Percentiles rank a stretch among this genome's conserved stretches.
phyloP scores from a whole-genome alignment of 1,140 invertebrate species.

The Lordiphosa mommai region DNA sequence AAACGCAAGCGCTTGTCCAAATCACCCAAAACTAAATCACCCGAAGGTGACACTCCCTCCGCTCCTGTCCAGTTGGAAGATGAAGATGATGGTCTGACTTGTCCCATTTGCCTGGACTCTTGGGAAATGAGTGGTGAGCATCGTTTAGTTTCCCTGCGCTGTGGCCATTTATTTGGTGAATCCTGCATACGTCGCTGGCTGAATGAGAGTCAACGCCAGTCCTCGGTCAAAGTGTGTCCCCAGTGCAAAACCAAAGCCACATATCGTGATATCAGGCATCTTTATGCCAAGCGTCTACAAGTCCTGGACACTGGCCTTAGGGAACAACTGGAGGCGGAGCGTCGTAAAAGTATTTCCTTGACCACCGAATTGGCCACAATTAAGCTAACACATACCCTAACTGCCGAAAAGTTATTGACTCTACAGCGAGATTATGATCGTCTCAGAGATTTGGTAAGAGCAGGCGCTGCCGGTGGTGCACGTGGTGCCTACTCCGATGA shows the following conservation, averaged over 20 bases:
- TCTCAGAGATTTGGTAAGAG: conserved; percentile 31
- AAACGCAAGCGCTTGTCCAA: too few species aligned
- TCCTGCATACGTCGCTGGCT: conserved; percentile 92
- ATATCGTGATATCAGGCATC: conserved; percentile 86
- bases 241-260: conserved; percentile 91
- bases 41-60: too few species aligned
- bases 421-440: conserved; percentile 51
- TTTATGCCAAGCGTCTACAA: conserved; percentile 85
- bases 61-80: conserved; percentile 51
- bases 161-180: conserved; percentile 94
- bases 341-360: conserved; percentile 72
- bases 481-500: conserved; percentile 7
- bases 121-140: conserved; percentile 94
- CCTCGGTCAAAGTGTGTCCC: conserved; percentile 85
- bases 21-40: too few species aligned
- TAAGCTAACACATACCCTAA: conserved; percentile 82
- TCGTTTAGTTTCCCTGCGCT: conserved; percentile 89
- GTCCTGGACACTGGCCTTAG: conserved; percentile 83
- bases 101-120: conserved; percentile 92
- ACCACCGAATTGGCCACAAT: conserved; percentile 81
- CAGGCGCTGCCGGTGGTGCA: conserved; percentile 15
- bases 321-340: conserved; percentile 82
- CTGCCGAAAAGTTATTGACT: conserved; percentile 27
- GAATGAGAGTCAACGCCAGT: conserved; percentile 67
- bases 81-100: conserved; percentile 85